Conservation (phyloP, 2,113 vertebrate species). For the Pogonocichla stellata region DNA sequence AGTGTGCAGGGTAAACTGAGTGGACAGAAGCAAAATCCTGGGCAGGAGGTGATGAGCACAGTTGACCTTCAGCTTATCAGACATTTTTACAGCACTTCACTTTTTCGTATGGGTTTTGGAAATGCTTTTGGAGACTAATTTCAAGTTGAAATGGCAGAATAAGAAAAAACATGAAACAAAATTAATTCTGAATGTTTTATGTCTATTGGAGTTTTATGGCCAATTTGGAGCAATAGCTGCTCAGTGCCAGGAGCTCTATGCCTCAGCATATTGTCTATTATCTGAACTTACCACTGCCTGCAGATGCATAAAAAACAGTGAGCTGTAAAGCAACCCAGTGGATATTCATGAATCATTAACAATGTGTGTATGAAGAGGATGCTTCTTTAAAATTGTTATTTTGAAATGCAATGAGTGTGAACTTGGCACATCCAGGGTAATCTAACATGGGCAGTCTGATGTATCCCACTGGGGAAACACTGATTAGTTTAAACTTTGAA, state of each 20-base stretch:
- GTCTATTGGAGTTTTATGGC: background rate
- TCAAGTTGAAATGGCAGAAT: background rate
- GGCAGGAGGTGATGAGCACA: background rate
- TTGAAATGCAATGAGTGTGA: background rate
- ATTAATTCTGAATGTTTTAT: background rate
- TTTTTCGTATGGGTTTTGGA: background rate
- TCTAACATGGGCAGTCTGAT: background rate
- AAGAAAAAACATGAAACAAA: background rate
- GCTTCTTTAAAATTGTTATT: background rate
- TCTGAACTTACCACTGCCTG: background rate
- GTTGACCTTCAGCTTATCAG: background rate
- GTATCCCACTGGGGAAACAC: background rate
- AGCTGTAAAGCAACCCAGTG: background rate
- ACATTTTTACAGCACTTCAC: background rate
- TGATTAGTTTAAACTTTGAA: background rate
- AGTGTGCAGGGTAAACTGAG: background rate
- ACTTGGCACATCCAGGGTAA: accelerated
- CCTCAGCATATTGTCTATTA: background rate
- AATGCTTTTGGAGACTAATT: background rate
- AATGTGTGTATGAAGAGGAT: no score
- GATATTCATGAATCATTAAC: background rate
- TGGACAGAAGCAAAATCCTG: background rate
- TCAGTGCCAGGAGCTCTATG: background rate
- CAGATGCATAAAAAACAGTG: background rate
- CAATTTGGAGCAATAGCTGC: background rate